A percentile compares a stretch with the other conserved stretches of the same genome.
phyloP scores from a whole-genome alignment of 1,140 invertebrate species.

The Tachypleus tridentatus region DNA sequence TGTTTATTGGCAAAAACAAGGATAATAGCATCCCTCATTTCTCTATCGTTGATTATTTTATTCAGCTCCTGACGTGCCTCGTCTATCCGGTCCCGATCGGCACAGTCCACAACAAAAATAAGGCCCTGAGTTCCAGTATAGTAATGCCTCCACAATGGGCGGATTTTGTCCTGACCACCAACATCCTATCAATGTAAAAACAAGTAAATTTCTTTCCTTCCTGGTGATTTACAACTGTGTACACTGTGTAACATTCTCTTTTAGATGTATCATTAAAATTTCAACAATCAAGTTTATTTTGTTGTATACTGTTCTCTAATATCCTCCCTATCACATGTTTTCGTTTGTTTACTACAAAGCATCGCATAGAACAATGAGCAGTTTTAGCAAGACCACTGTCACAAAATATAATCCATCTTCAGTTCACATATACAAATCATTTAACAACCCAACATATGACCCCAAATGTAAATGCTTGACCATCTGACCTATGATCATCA shows the following conservation, averaged over 20 bases:
- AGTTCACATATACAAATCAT: too few species aligned
- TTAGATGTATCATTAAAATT: not conserved
- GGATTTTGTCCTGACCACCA: slow-evolving; percentile 97
- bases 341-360: too few species aligned
- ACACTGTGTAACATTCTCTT: not conserved
- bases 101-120: slow-evolving; percentile 16
- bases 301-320: too few species aligned
- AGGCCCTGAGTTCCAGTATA: slow-evolving; percentile 80
- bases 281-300: too few species aligned
- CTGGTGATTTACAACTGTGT: not conserved
- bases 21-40: slow-evolving; percentile 98
- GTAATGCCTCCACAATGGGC: slow-evolving; percentile 95
- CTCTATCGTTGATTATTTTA: slow-evolving; percentile 95
- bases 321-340: too few species aligned
- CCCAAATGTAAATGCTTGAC: too few species aligned
- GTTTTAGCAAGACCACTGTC: too few species aligned
- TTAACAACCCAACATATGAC: too few species aligned
- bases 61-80: slow-evolving; percentile 69
- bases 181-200: slow-evolving; percentile 70
- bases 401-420: too few species aligned
- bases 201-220: too few species aligned
- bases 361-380: too few species aligned
- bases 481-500: too few species aligned
- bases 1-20: slow-evolving; percentile 99
- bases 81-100: slow-evolving; percentile 15